Evolutionary conservation across 2,113 vertebrate species (phyloP), one percentile per base, ranked within the genome.

Genomic region (Rhagologus leucostigma): DNA sequence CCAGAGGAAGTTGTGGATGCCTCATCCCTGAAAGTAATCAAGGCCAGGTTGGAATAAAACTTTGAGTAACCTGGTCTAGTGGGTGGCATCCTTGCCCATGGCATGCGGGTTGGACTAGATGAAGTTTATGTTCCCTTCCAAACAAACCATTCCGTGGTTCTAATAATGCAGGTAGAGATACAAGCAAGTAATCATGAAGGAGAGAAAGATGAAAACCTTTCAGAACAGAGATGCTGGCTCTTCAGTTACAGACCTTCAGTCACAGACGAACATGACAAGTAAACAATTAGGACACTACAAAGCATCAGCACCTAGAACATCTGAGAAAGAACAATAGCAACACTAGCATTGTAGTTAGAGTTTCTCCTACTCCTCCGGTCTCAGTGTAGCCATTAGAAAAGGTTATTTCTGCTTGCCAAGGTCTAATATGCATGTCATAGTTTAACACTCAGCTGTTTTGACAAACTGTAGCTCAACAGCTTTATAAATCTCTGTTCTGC

Each of bases 381-480:
- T 73, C 39, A 46, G 12, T 8, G 16, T 11, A 64, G 9, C 13
- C 3, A 3, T 53, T 57, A 41, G 20, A 46, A 91, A 80, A 68
- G 1, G 2, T 3, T 55, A 10, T 50, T 86, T 76, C 30, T 82
- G 3, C 24, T 59, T 70, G 24, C 12, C 24, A 21, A 33, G 4
- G 1, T 27, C 77, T 79, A 83, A 67, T 21, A 59, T 0, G 4
- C 8, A 0, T 14, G 8, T 46, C 22, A 37, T 19, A 22, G 6
- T 64, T 81, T 84, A 69, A 42, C 5, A 23, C 9, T 55, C 32
- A 2, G 3, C 14, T 23, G 17, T 75, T 89, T 82, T 41, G 23
- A 6, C 8, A 81, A 90, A 77, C 6, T 52, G 47, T 33, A 70
- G 3, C 35, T 71, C 6, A 75, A 59, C 4, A 81, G 17, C 10